Conservation (phyloP, 2,113 vertebrate genomes). For the Tragelaphus strepsiceros region DNA sequence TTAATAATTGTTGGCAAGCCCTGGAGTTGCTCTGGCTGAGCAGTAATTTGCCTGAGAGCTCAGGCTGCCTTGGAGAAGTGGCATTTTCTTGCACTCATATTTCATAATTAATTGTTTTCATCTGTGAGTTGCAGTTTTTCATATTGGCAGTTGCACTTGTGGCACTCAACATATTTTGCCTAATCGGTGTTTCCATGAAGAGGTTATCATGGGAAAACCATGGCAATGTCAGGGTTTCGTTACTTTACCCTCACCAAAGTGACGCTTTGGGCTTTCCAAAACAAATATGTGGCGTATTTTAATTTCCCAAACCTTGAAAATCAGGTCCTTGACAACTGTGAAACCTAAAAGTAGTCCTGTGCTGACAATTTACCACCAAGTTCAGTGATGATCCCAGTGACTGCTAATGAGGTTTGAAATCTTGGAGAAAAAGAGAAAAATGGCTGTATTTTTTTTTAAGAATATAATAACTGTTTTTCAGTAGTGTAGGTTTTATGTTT, state of each 20-base stretch:
- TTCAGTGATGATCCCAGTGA: neutral
- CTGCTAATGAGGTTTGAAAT: neutral
- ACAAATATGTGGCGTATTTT: constrained; percentile 56
- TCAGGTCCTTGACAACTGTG: neutral
- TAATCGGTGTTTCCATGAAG: constrained; percentile 62
- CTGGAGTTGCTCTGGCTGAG: neutral
- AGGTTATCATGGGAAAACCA: constrained; percentile 50
- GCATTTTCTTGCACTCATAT: constrained; percentile 56
- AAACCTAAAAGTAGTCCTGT: constrained; percentile 5
- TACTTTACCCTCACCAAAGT: constrained; percentile 35
- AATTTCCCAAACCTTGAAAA: constrained; percentile 43
- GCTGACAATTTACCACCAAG: neutral
- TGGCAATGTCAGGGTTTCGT: constrained; percentile 61
- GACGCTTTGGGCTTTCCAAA: neutral
- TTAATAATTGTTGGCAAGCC: constrained; percentile 68
- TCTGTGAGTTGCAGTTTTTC: constrained; percentile 14
- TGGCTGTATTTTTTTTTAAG: neutral
- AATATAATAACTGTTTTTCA: neutral
- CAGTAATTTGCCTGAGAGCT: constrained; percentile 57
- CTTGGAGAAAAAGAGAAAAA: constrained; percentile 17
- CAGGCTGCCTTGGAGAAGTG: constrained; percentile 48
- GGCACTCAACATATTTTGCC: constrained; percentile 21
- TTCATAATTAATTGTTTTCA: constrained; percentile 57
- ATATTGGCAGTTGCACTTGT: constrained; percentile 16
- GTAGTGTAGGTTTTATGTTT: neutral